Conservation (phyloP, 2,113 vertebrate genomes). For the Protobothrops flavoviridis region DNA sequence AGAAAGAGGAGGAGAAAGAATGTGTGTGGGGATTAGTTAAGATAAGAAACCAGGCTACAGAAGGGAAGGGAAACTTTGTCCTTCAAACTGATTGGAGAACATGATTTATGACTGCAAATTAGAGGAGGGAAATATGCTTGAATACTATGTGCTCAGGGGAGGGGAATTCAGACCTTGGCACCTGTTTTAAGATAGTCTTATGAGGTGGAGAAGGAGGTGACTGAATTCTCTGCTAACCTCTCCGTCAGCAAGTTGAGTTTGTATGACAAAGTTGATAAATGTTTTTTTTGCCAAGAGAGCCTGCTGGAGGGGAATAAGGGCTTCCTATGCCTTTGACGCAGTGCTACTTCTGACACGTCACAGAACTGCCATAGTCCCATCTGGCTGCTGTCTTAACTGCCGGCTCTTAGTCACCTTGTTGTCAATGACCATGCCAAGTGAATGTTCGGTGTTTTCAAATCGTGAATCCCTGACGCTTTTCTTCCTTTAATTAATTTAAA, state of each 20-base stretch:
- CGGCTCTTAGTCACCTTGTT: not conserved
- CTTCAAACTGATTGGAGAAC: too few relatives aligned
- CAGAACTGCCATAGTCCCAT: not conserved
- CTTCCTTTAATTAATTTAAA: not conserved
- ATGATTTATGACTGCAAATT: too few relatives aligned
- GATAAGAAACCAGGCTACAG: too few relatives aligned
- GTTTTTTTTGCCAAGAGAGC: not conserved
- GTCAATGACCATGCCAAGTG: not conserved
- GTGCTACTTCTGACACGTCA: not conserved
- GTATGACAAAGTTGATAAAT: not conserved
- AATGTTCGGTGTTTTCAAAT: not conserved
- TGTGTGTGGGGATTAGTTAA: too few relatives aligned
- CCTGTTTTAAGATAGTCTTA: not conserved
- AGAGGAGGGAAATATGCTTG: too few relatives aligned
- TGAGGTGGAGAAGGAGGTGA: not conserved
- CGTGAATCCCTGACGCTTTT: not conserved
- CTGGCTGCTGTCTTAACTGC: not conserved
- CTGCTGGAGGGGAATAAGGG: not conserved
- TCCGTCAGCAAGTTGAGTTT: not conserved
- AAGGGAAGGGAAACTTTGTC: too few relatives aligned
- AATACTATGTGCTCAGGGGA: too few relatives aligned
- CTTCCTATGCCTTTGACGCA: too few relatives aligned
- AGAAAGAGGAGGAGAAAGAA: too few relatives aligned
- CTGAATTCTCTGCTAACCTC: not conserved
- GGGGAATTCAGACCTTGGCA: too few relatives aligned